phyloP scores from a whole-genome alignment of 2,797 vertebrate genomes.

The Peromyscus melanophrys region DNA sequence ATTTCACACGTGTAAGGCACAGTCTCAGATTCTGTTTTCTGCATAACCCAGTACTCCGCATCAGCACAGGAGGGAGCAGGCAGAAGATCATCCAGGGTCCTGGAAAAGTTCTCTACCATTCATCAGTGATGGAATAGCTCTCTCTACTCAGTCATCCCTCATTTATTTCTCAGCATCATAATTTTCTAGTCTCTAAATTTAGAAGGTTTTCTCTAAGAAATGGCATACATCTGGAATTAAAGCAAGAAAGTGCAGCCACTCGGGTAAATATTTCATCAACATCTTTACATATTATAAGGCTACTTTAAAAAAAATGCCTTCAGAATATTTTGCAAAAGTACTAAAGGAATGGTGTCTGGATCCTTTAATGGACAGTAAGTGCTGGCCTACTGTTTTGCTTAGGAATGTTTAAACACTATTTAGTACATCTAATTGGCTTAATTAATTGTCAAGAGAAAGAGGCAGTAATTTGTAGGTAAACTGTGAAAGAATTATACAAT shows the following conservation, averaged over 20 bases:
- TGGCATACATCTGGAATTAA: background rate
- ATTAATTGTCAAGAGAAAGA: conserved; percentile 13
- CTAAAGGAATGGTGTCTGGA: background rate
- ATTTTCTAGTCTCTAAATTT: background rate
- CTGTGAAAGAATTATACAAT: background rate
- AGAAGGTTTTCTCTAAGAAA: background rate
- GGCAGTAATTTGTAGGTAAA: background rate
- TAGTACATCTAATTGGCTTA: background rate
- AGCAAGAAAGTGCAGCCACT: background rate
- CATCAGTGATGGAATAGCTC: rapidly evolving
- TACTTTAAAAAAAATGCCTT: background rate
- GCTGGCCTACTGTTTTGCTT: background rate
- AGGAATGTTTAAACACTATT: background rate
- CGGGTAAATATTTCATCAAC: background rate
- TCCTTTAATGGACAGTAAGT: background rate
- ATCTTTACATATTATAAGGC: background rate
- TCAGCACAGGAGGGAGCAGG: background rate
- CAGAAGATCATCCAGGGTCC: background rate
- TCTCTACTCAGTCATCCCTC: background rate
- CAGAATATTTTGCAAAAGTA: background rate
- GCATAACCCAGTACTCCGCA: background rate
- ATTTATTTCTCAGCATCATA: background rate
- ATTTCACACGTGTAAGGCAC: background rate
- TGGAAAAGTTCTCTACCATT: background rate
- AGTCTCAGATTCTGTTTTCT: background rate